These are phyloP conservation scores for Piprites chloris DNA, from an alignment of 2,113 vertebrate species.

Conservation along the genomic window DNA sequence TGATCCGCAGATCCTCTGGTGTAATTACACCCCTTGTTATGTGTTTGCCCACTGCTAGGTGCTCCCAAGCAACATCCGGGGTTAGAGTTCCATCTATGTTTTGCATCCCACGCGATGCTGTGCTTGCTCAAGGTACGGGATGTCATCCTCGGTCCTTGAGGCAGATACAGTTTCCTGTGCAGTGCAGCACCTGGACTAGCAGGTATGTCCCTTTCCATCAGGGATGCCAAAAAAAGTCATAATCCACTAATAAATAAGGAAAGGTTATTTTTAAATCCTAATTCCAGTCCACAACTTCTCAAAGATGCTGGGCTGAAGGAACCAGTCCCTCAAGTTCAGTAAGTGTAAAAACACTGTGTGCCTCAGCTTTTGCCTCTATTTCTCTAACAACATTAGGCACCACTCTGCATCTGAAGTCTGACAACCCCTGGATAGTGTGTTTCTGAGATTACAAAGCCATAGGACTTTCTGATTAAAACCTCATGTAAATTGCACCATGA, in stretches of 20 bases:
- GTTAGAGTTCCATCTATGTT: background rate
- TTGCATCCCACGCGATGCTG: background rate
- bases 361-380: background rate
- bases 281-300: background rate
- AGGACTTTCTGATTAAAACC: background rate
- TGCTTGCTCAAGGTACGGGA: rapidly evolving
- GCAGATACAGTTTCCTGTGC: background rate
- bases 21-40: background rate
- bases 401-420: background rate
- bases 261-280: background rate
- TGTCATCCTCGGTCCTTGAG: background rate
- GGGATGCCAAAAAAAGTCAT: background rate
- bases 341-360: background rate
- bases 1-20: background rate
- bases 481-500: background rate
- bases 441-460: background rate
- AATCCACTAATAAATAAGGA: background rate
- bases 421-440: background rate
- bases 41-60: background rate
- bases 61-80: background rate
- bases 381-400: background rate
- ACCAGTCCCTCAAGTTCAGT: rapidly evolving
- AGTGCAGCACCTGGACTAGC: background rate
- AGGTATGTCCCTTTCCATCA: background rate
- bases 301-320: background rate